A percentile compares a stretch with the other conserved stretches of the same genome.
These are phyloP conservation scores for Diplodus puntazzo DNA, from an alignment of 2,797 vertebrate species.

Conservation along the genomic window DNA sequence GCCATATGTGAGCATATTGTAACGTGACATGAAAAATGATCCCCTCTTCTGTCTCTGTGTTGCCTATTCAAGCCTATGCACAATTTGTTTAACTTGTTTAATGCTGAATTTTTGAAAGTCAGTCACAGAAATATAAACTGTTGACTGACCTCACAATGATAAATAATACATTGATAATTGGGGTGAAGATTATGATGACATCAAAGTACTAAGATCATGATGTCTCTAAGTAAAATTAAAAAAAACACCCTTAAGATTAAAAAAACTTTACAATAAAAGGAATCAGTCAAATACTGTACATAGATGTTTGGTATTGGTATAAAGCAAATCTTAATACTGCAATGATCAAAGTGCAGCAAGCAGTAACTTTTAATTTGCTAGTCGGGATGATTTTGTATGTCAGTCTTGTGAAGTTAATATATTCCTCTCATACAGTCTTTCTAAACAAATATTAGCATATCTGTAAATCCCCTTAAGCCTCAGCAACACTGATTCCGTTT, in stretches of 20 bases:
- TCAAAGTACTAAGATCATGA: not conserved
- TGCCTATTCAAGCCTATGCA: no score
- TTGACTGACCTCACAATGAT: no score
- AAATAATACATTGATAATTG: not conserved
- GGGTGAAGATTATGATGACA: not conserved
- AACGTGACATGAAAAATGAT: no score
- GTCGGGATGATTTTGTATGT: not conserved
- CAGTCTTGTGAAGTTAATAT: not conserved
- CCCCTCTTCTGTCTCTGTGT: no score
- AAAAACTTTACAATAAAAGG: not conserved
- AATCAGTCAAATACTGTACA: not conserved
- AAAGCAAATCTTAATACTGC: not conserved
- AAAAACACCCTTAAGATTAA: not conserved
- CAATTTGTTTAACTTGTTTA: no score
- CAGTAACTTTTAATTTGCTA: not conserved
- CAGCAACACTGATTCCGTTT: constrained; percentile 29
- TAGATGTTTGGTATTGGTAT: not conserved
- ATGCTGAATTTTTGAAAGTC: no score
- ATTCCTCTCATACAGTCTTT: not conserved
- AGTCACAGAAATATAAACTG: no score
- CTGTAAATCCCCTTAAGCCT: constrained; percentile 42
- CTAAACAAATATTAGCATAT: constrained; percentile 33
- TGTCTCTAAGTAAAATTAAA: no score
- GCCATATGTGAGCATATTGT: no score
- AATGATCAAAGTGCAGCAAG: not conserved